Base-by-base conservation (phyloP, 2,888 invertebrate species). In the Eupelmus urozonus region DNA sequence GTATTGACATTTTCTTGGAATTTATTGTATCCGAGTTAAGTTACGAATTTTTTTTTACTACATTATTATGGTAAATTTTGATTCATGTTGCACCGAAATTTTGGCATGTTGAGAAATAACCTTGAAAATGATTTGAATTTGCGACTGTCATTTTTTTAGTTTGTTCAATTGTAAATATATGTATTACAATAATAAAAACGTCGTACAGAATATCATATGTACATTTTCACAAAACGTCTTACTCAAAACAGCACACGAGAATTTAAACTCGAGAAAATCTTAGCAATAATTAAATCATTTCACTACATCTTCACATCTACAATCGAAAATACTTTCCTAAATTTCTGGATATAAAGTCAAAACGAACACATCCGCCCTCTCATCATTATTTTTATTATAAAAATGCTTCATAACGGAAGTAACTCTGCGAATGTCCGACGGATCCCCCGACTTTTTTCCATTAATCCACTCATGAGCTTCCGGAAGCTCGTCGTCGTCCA, bases 341-440 rank as follows among this genome's bases (percentile, higher is more conserved):
- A 60, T 7, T 20, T 0, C 42, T 3, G 87, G 87, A 77, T 85
- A 87, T 62, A 86, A 82, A 0, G 87, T 87, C 0, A 85, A 84
- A 0, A 87, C 79, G 13, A 87, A 87, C 0, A 86, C 85, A 5
- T 86, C 83, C 0, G 84, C 83, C 0, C 82, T 11, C 0, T 80
- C 77, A 25, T 85, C 71, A 0, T 74, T 20, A 0, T 74, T 7
- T 27, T 82, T 42, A 0, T 78, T 75, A 0, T 34, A 4, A 49
- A 84, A 84, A n/a, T 88, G 88, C 0, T 84, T 53, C 0, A 88
- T 40, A 0, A 88, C 84, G 0, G 86, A 11, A 0, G 77, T 76
- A 0, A 87, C 25, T 0, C 76, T 34, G 0, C 27, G 13, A 0
- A 87, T 81, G 0, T 20, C 11, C 0, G 27, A 0, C 0, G 81